These are phyloP conservation scores for Drosophila takahashii DNA, from an alignment of 1,140 invertebrate genomes.

Conservation along the genomic window DNA sequence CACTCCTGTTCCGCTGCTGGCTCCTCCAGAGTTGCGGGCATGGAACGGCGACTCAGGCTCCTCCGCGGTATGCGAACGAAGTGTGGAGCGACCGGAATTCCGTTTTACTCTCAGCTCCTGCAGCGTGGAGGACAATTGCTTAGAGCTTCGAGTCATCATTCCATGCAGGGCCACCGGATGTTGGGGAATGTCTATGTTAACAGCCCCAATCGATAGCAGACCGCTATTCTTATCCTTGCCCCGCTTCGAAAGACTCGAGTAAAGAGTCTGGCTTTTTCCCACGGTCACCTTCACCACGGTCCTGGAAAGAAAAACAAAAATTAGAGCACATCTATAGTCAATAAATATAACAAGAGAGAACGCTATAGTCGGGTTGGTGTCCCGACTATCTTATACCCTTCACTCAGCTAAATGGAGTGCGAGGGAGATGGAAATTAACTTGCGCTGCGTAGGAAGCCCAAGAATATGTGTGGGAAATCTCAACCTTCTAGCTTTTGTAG, in stretches of 20 bases:
- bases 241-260: conserved; percentile 92
- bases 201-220: conserved; percentile 93
- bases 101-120: conserved; percentile 93
- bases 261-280: conserved; percentile 95
- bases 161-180: conserved; percentile 98
- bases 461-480: no score
- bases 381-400: no score
- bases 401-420: no score
- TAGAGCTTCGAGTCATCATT: conserved; percentile 97
- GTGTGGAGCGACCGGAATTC: conserved; percentile 89
- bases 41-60: conserved; percentile 88
- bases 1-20: conserved; percentile 44
- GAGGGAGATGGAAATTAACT: no score
- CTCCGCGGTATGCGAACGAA: conserved; percentile 86
- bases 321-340: neutral
- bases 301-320: conserved; percentile 83
- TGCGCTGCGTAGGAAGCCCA: no score
- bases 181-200: conserved; percentile 97
- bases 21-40: conserved; percentile 74
- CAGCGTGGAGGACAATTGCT: conserved; percentile 95
- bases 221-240: conserved; percentile 95
- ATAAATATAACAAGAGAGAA: no score
- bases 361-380: no score
- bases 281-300: conserved; percentile 97
- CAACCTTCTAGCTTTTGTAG: no score